Evolutionary conservation across 2,797 vertebrate genomes (phyloP).

Genomic region (Microcaecilia unicolor): DNA sequence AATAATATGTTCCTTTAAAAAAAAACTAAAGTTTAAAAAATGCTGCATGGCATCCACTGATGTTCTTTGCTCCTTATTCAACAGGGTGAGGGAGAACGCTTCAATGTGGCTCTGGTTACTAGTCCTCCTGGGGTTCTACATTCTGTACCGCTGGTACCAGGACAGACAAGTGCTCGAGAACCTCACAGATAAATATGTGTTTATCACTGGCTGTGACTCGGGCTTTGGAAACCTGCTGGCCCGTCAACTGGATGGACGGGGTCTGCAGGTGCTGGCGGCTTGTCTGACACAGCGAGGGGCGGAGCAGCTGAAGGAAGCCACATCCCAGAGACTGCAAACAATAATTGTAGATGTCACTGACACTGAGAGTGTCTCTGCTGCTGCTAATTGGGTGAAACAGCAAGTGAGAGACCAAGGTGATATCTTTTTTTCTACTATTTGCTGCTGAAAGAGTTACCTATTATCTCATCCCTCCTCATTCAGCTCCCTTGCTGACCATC

Average conservation of each 20-base stretch:
- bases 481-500: too few relatives aligned
- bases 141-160: constrained; percentile 38
- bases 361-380: constrained; percentile 23
- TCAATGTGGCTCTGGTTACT: constrained; percentile 14
- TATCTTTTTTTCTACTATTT: neutral
- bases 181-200: constrained; percentile 36
- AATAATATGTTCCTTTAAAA: too few relatives aligned
- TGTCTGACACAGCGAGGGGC: constrained; percentile 76
- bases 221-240: constrained; percentile 76
- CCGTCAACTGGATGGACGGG: constrained; percentile 60
- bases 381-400: constrained; percentile 27
- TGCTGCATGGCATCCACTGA: too few relatives aligned
- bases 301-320: constrained; percentile 35
- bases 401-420: constrained; percentile 40
- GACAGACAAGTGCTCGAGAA: constrained; percentile 27
- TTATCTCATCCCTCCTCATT: too few relatives aligned
- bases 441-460: too few relatives aligned
- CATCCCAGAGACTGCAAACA: constrained; percentile 26
- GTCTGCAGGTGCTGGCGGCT: constrained; percentile 70
- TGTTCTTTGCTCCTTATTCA: too few relatives aligned
- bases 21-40: too few relatives aligned
- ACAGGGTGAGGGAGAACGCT: too few relatives aligned
- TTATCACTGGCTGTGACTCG: constrained; percentile 40
- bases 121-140: constrained; percentile 13
- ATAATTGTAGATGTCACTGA: constrained; percentile 35